These are phyloP conservation scores for Rachycentron canadum DNA, from an alignment of 2,797 vertebrate genomes.

Conservation along the genomic window DNA sequence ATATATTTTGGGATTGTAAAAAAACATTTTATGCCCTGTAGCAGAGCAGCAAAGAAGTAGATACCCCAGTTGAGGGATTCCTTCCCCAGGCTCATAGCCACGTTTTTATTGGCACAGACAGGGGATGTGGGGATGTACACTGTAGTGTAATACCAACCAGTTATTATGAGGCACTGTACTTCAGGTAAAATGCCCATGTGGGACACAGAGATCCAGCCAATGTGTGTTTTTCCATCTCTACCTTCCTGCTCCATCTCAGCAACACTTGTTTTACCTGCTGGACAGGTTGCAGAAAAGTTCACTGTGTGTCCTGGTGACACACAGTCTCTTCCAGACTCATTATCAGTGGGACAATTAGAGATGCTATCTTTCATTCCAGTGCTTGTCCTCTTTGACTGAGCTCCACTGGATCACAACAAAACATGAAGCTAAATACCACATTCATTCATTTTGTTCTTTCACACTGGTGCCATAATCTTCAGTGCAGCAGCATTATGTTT, in stretches of 20 bases:
- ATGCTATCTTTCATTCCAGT: not conserved
- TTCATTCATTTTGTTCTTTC: not conserved
- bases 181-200: not conserved
- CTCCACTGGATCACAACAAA: not conserved
- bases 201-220: constrained; percentile 2
- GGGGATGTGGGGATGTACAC: not conserved
- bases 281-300: constrained; percentile 41
- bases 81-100: too few relatives aligned
- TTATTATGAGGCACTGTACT: not conserved
- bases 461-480: not conserved
- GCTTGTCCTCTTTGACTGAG: not conserved
- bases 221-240: constrained; percentile 5
- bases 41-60: too few relatives aligned
- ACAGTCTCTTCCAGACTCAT: not conserved
- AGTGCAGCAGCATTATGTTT: too few relatives aligned
- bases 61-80: too few relatives aligned
- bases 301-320: constrained; percentile 16
- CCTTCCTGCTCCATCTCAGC: constrained; percentile 25
- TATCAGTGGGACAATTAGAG: constrained; percentile 5
- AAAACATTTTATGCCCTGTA: too few relatives aligned
- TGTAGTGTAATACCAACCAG: constrained; percentile 6
- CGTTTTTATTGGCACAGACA: not conserved
- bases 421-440: not conserved
- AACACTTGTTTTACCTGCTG: constrained; percentile 65
- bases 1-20: too few relatives aligned